These are phyloP conservation scores for Engraulis encrasicolus DNA, from an alignment of 2,113 vertebrate species.

Conservation along the genomic window DNA sequence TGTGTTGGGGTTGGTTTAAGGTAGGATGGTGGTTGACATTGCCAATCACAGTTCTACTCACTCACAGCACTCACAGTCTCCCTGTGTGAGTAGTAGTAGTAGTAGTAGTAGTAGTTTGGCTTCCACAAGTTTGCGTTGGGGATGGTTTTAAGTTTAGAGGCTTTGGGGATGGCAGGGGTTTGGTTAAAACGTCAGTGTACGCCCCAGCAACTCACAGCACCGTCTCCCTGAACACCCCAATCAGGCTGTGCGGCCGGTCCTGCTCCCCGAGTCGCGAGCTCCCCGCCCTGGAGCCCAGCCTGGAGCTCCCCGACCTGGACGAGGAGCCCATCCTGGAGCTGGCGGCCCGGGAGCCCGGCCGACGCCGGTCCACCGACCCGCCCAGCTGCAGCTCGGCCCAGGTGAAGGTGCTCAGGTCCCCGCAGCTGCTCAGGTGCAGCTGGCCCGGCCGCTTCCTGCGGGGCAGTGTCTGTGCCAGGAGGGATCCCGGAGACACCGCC, in stretches of 20 bases:
- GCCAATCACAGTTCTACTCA: no score
- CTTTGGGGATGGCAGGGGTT: no score
- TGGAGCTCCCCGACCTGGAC: slow-evolving; percentile 23
- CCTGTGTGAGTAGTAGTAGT: no score
- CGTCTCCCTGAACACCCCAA: slow-evolving; percentile 79
- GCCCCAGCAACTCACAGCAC: slow-evolving; percentile 76
- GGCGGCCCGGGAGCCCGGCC: background rate
- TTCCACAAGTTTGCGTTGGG: no score
- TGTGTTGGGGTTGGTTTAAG: no score
- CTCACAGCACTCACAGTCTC: no score
- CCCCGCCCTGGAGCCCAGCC: slow-evolving; percentile 40
- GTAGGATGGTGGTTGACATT: no score
- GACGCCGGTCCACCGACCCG: slow-evolving; percentile 21
- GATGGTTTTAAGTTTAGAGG: no score
- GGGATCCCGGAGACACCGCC: slow-evolving; percentile 25
- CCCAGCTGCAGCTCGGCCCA: slow-evolving; percentile 40
- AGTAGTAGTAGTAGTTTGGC: no score
- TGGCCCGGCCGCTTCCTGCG: slow-evolving; percentile 60
- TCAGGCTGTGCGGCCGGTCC: slow-evolving; percentile 78
- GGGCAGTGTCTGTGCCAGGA: slow-evolving; percentile 42
- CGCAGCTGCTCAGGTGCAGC: slow-evolving; percentile 80
- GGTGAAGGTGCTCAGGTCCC: slow-evolving; percentile 81
- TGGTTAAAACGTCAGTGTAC: no score
- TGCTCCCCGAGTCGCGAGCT: slow-evolving; percentile 43
- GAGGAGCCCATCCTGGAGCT: background rate